phyloP scores from a whole-genome alignment of 2,797 vertebrate species.

The Moxostoma hubbsi region DNA sequence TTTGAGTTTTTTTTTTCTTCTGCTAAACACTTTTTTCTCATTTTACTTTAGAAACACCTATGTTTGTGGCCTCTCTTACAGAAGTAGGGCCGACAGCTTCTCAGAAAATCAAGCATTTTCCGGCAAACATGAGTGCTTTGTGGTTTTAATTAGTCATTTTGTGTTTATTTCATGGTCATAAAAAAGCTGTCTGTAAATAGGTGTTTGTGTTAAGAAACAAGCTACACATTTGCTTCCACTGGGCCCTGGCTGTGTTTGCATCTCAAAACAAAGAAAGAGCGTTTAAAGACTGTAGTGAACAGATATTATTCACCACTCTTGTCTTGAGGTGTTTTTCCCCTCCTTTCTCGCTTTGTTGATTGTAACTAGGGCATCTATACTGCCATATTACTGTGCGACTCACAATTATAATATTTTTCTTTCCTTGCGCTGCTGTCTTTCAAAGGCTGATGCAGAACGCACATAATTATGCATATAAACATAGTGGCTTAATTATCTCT shows the following conservation, averaged over 20 bases:
- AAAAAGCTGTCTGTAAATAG: conserved; percentile 71
- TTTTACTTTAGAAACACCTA: conserved; percentile 54
- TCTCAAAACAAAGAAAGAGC: conserved; percentile 58
- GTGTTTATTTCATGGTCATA: conserved; percentile 70
- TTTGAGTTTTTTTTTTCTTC: conserved; percentile 59
- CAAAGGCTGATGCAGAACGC: conserved; percentile 92
- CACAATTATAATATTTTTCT: conserved; percentile 82
- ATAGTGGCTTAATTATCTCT: conserved; percentile 99
- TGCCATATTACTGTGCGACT: conserved; percentile 79
- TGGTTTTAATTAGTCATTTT: conserved; percentile 82
- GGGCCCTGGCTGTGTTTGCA: conserved; percentile 60
- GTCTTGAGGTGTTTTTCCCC: conserved; percentile 67
- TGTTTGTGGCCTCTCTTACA: conserved; percentile 61
- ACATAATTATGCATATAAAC: conserved; percentile 99
- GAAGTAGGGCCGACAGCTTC: conserved; percentile 69
- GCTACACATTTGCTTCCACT: conserved; percentile 67
- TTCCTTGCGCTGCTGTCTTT: conserved; percentile 78
- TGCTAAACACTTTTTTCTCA: conserved; percentile 46
- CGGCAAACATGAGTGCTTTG: conserved; percentile 69
- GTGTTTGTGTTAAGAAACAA: conserved; percentile 68
- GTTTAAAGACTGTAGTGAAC: conserved; percentile 74
- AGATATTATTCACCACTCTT: conserved; percentile 75
- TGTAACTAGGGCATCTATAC: conserved; percentile 88
- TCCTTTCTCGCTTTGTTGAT: conserved; percentile 80
- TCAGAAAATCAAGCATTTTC: conserved; percentile 74